Evolutionary conservation across 2,113 vertebrate species (phyloP).

Genomic region (Nothoprocta perdicaria): DNA sequence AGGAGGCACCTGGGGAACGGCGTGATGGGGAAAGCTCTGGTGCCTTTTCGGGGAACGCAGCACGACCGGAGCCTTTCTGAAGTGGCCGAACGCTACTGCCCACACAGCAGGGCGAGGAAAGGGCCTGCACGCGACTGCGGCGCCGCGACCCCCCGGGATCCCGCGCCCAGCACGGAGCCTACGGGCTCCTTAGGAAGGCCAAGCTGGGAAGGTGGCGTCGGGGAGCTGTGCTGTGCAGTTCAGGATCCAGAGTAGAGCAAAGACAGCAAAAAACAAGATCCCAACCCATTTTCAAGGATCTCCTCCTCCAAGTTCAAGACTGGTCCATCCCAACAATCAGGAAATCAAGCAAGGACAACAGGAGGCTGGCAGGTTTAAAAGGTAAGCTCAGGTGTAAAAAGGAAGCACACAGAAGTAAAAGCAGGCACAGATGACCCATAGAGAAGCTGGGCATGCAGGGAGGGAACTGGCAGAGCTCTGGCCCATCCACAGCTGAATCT

Average conservation of each 20-base stretch:
- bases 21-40: accelerated
- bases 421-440: not conserved
- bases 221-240: too few relatives aligned
- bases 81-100: not conserved
- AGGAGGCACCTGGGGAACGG: not conserved
- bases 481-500: not conserved
- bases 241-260: too few relatives aligned
- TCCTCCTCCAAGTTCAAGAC: not conserved
- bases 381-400: not conserved
- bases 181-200: too few relatives aligned
- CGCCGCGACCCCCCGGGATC: too few relatives aligned
- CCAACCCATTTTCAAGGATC: not conserved
- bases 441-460: not conserved
- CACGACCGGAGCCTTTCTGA: not conserved
- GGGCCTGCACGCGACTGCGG: not conserved
- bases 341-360: not conserved
- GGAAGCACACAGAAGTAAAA: not conserved
- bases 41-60: not conserved
- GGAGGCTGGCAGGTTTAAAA: not conserved
- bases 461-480: not conserved
- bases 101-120: accelerated
- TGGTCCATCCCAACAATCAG: not conserved
- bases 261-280: too few relatives aligned
- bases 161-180: too few relatives aligned
- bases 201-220: too few relatives aligned